Conservation (phyloP, 2,888 invertebrate genomes). For the Hydrotaea cyrtoneurina region DNA sequence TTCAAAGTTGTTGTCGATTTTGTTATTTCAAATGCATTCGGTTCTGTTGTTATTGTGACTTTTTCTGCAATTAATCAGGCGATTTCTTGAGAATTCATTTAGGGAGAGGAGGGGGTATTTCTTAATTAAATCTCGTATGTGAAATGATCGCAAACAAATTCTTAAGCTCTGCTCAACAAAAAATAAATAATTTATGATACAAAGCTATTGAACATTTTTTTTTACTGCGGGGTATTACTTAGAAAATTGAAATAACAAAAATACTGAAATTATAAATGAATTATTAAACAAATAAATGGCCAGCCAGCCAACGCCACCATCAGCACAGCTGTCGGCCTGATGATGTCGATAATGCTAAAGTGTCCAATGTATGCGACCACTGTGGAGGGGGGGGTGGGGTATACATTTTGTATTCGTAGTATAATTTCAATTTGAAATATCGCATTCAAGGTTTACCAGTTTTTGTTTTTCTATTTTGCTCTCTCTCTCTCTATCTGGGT, state of each 20-base stretch:
- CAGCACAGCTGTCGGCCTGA: neutral
- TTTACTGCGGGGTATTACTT: constrained; percentile 11
- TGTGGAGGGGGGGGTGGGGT: neutral
- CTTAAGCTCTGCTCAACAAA: neutral
- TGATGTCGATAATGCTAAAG: neutral
- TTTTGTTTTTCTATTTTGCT: constrained; percentile 21
- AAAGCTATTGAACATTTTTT: neutral
- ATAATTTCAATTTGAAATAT: constrained; percentile 35
- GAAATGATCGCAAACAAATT: too few relatives aligned
- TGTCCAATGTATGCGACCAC: neutral
- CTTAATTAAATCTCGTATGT: constrained; percentile 24
- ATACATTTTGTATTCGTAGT: neutral
- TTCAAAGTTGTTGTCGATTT: too few relatives aligned
- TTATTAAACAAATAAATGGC: constrained; percentile 23
- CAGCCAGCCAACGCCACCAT: neutral
- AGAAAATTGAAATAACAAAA: constrained; percentile 9
- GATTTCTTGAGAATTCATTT: too few relatives aligned
- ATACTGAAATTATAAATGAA: constrained; percentile 20
- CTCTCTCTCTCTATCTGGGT: too few relatives aligned
- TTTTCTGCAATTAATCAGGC: too few relatives aligned
- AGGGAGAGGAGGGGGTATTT: constrained; percentile 12
- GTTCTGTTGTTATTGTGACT: too few relatives aligned
- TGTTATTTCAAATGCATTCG: too few relatives aligned
- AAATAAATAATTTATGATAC: constrained; percentile 33
- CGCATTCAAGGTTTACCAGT: constrained; percentile 50